Conservation (phyloP, 1,140 invertebrate genomes). For the Brachionus rubens region DNA sequence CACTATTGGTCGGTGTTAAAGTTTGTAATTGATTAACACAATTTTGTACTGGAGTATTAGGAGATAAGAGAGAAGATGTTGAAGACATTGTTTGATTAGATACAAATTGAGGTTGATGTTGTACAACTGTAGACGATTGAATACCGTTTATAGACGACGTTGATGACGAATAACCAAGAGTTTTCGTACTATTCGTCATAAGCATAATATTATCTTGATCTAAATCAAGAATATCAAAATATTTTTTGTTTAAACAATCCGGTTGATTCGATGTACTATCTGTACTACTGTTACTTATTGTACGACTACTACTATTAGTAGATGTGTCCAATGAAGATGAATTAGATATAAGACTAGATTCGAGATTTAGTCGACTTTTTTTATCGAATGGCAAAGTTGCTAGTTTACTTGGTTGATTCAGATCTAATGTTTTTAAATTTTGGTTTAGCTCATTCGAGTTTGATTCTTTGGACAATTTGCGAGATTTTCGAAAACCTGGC, state of each 20-base stretch:
- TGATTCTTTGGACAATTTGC: neutral
- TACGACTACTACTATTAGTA: slow-evolving; percentile 25
- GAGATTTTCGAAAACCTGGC: neutral
- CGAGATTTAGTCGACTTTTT: slow-evolving; percentile 6
- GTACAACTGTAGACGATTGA: neutral
- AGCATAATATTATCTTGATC: slow-evolving; percentile 8
- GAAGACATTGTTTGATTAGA: neutral
- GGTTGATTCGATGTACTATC: neutral
- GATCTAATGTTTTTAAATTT: slow-evolving; percentile 26
- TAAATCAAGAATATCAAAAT: neutral
- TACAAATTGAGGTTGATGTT: slow-evolving; percentile 3
- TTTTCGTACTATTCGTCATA: slow-evolving; percentile 7
- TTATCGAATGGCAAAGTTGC: slow-evolving; percentile 28
- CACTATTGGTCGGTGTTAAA: neutral
- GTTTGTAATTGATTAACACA: neutral
- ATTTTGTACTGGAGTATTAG: neutral
- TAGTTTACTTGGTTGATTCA: neutral
- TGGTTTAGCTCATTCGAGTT: neutral
- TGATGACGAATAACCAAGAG: neutral
- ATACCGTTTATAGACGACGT: neutral
- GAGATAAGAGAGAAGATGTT: neutral
- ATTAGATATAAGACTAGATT: slow-evolving; percentile 1
- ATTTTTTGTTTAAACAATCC: neutral
- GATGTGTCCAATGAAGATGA: slow-evolving; percentile 1
- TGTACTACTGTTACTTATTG: slow-evolving; percentile 18